Evolutionary conservation across 2,888 invertebrate species (phyloP), one percentile per base, ranked within the genome.

Genomic region (Gryllus longicercus): DNA sequence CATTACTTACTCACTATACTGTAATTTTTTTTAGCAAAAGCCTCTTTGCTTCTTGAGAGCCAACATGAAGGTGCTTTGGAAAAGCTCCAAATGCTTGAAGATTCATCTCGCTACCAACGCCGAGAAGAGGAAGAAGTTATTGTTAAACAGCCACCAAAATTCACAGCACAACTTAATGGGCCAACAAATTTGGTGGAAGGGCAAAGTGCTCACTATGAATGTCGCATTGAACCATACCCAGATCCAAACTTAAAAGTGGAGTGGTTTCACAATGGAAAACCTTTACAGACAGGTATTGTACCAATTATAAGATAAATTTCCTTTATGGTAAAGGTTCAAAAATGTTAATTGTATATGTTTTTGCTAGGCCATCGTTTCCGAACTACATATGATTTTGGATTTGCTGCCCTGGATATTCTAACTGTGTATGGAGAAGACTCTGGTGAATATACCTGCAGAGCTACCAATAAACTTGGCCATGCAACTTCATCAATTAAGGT

Each of bases 321-420:
- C 38, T 38, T 38, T 8, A 10, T 38, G 38, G 38, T 38, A 38
- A 38, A 38, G 38, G 38, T 38, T 51, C 12, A 50, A 50, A 51
- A 50, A 25, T 2, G 50, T 78, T 50, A 74, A 18, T 38, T 10
- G 78, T 78, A 23, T 4, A n/a, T 77, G 16, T 18, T 63, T 74
- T 80, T 80, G 82, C 51, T 81, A 87, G 90, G 90, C n/a, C 97
- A 97, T 86, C 92, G 98, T 82, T 96, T 96, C 90, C 92, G 96
- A 85, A 97, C 97, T 78, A 94, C 96, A 78, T 96, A 95, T 85
- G 98, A 99, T 86, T 99, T 99, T 87, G 99, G 99, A 77, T 98
- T 97, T 87, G 97, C 97, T 81, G 95, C 98, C 79, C 90, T 99
- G 82, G 99, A 99, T 86, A 95, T 99, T 82, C 90, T 97, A 50